Conservation (phyloP, 2,113 vertebrate genomes). For the Crypturellus undulatus region DNA sequence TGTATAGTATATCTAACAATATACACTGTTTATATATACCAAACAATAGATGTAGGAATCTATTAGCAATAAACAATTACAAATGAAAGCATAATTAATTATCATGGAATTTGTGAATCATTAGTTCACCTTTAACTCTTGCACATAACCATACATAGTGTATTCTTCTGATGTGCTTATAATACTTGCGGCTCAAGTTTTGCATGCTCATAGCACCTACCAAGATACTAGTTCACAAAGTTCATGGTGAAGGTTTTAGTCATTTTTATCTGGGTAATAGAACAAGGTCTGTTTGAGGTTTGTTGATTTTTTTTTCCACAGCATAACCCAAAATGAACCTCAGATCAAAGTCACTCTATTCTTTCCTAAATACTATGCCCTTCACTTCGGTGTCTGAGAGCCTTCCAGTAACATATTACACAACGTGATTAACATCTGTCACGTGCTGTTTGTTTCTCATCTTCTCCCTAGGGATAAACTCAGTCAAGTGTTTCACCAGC, state of each 20-base stretch:
- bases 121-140: neutral
- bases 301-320: neutral
- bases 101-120: neutral
- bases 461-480: conserved; percentile 49
- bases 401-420: neutral
- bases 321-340: conserved; percentile 42
- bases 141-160: neutral
- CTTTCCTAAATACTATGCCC: neutral
- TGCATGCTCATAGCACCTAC: neutral
- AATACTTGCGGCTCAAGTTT: neutral
- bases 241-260: neutral
- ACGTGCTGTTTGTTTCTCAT: conserved; percentile 43
- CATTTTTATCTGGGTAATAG: neutral
- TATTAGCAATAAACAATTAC: neutral
- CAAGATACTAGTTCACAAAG: neutral
- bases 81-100: neutral
- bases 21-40: neutral
- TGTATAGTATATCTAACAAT: neutral
- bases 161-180: neutral
- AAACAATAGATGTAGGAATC: neutral
- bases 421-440: neutral
- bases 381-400: neutral
- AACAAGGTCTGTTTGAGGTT: neutral
- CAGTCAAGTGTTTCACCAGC: neutral
- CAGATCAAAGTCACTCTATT: conserved; percentile 19